Conservation (phyloP, 64 coral and sea anemone species). For the Porites australiensis region DNA sequence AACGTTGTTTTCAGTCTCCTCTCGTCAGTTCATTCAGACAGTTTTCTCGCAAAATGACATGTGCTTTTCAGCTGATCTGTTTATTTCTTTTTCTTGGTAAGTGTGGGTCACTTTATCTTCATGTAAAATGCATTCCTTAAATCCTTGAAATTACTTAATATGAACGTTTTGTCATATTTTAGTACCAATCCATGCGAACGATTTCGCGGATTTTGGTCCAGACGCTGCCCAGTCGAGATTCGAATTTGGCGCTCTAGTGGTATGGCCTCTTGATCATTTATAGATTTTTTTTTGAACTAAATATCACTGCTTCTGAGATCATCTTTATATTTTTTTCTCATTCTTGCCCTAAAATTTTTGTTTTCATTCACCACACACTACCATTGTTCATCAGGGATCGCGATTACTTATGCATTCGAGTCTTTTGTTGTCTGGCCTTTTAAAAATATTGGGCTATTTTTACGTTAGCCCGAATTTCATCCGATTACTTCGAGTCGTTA, state of each 20-base stretch:
- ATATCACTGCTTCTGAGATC: neutral
- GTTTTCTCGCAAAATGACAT: neutral
- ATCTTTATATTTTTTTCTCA: neutral
- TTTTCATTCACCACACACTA: neutral
- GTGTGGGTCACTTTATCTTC: neutral
- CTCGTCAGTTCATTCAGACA: neutral
- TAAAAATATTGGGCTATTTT: neutral
- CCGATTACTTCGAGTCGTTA: too few species aligned
- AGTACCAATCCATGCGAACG: constrained; percentile 11
- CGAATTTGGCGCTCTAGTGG: constrained; percentile 73
- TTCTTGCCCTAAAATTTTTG: neutral
- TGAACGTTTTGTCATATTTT: neutral
- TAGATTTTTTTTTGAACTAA: neutral
- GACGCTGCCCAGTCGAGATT: constrained; percentile 21
- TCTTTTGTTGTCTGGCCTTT: neutral
- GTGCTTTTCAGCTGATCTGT: neutral
- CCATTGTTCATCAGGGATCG: neutral
- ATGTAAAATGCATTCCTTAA: neutral
- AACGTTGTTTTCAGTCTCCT: neutral
- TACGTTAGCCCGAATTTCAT: too few species aligned
- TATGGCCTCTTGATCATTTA: neutral
- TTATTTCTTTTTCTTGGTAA: constrained; percentile 19
- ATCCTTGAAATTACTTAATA: neutral
- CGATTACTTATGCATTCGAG: too few species aligned
- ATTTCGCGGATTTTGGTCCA: constrained; percentile 37